Evolutionary conservation across 2,797 vertebrate genomes (phyloP), one percentile per base, ranked within the genome.

Genomic region (Myotis daubentonii): DNA sequence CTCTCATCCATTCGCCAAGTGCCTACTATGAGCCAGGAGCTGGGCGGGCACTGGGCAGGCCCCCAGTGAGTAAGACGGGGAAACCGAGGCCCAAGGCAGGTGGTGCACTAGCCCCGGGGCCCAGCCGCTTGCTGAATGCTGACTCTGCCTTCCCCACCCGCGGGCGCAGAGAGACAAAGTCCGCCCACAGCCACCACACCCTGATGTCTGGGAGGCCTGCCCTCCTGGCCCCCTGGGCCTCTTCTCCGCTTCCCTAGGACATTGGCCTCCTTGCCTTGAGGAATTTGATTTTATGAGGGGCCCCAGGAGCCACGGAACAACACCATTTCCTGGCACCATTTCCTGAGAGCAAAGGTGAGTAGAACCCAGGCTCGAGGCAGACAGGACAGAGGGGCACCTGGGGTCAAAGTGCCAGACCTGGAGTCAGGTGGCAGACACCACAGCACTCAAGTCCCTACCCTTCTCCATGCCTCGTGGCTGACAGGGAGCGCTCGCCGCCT

Each of bases 131-230:
- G 47, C 20, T 49, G 23, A 87, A 49, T 0, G 8, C 47, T 38
- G 70, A 85, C 68, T 36, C n/a, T 23, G 80, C 51, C 81, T 25
- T 49, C 84, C 55, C 71, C 71, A 72, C n/a, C 28, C 49, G 11
- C 22, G 11, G 30, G 38, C 49, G 16, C 22, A 23, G 55, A 25
- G 16, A 65, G 60, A 68, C 94, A 95, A 95, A 94, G 96, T 92
- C 76, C 94, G 47, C 0, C 0, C 51, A 25, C 51, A 11, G 25
- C 23, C 2, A 16, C 66, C 17, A 5, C n/a, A 4, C 81, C 81
- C 25, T 3, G 8, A 36, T 19, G 68, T 53, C 57, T 25, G 15
- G 11, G 33, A 8, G 38, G 81, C 86, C 82, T 22, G 7, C 33
- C 55, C 22, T 83, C 11, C 49, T 8, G 20, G 25, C 15, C 16